These are phyloP conservation scores for Phaedon cochleariae DNA, from an alignment of 2,888 invertebrate genomes.

Conservation along the genomic window DNA sequence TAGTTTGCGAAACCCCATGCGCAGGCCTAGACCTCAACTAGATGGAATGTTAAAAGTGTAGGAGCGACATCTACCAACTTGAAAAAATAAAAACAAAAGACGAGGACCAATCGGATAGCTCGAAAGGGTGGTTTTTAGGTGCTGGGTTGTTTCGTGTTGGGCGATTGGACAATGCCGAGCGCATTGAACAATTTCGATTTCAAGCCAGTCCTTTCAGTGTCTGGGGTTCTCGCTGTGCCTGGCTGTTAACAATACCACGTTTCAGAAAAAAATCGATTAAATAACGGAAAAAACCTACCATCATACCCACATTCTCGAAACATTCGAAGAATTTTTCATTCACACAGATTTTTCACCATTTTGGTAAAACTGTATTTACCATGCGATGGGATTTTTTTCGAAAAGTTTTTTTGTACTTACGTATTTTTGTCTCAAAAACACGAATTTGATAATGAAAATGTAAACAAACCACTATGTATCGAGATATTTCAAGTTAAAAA, in stretches of 20 bases:
- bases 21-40: not conserved
- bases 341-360: no score
- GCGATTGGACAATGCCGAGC: constrained; percentile 78
- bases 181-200: constrained; percentile 88
- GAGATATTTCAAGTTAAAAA: no score
- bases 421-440: no score
- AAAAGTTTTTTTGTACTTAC: no score
- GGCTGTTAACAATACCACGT: constrained; percentile 61
- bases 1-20: not conserved
- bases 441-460: no score
- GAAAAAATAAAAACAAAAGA: not conserved
- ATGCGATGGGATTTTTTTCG: no score
- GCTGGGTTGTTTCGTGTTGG: constrained; percentile 57
- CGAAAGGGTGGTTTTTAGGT: constrained; percentile 46
- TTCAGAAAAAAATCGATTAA: constrained; percentile 23
- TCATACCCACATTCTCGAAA: no score
- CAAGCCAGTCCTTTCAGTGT: constrained; percentile 78
- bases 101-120: not conserved
- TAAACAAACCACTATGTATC: no score
- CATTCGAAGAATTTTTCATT: no score
- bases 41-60: constrained; percentile 24
- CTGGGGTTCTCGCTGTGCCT: constrained; percentile 73
- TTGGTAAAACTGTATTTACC: no score
- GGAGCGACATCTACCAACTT: not conserved
- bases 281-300: no score